A percentile compares a stretch with the other conserved stretches of the same genome.
phyloP scores from a whole-genome alignment of 37 sponge, comb jelly and placozoan species.

The Beroe forskalii region DNA sequence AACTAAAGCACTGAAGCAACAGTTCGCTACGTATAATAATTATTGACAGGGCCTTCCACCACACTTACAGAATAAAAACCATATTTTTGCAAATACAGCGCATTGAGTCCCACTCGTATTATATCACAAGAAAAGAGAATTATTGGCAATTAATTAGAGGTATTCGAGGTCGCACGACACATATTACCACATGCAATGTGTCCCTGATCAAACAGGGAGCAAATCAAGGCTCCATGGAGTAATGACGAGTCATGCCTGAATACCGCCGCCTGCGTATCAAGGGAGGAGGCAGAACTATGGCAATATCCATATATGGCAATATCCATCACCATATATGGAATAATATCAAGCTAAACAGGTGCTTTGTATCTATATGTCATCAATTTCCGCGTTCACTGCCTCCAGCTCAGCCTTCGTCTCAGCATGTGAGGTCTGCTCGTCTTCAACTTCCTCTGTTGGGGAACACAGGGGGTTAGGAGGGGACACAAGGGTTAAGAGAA shows the following conservation, averaged over 20 bases:
- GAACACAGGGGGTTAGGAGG: neutral
- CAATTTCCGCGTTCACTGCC: constrained; percentile 56
- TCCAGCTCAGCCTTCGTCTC: constrained; percentile 32
- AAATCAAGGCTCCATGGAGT: neutral
- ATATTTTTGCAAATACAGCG: constrained; percentile 3
- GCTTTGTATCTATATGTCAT: constrained; percentile 55
- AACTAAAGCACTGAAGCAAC: neutral
- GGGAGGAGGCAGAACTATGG: neutral
- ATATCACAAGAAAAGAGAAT: neutral
- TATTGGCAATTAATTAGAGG: neutral
- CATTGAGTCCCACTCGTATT: neutral
- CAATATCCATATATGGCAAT: neutral
- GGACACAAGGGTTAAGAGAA: neutral
- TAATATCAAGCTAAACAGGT: too few relatives aligned
- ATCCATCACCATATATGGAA: too few relatives aligned
- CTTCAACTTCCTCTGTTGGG: constrained; percentile 30
- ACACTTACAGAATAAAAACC: neutral
- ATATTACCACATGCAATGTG: neutral
- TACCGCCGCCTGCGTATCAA: neutral
- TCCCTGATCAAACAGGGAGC: too few relatives aligned
- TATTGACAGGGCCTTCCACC: neutral
- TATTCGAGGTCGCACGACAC: too few relatives aligned
- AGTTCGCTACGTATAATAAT: neutral
- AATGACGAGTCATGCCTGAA: neutral
- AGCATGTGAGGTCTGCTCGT: constrained; percentile 29